A percentile compares a stretch with the other conserved stretches of the same genome.
These are phyloP conservation scores for Phyto melanocephala DNA, from an alignment of 2,888 invertebrate species.

Conservation along the genomic window DNA sequence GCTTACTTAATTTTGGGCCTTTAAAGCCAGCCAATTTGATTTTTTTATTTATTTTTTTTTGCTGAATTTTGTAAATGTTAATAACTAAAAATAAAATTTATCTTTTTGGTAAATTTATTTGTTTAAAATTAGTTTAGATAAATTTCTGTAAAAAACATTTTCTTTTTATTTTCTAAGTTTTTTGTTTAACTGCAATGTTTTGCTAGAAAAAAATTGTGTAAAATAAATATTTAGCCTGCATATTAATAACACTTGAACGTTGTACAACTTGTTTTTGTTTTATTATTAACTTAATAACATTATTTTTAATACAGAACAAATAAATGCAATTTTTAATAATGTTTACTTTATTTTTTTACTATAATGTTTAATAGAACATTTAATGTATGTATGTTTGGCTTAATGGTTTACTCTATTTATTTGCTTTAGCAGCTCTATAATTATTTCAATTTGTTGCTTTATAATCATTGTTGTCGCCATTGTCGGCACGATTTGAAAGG, in stretches of 20 bases:
- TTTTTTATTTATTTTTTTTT: neutral
- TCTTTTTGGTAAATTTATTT: neutral
- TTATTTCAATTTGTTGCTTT: slow-evolving; percentile 13
- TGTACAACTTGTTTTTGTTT: too few relatives aligned
- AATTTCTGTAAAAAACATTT: slow-evolving; percentile 9
- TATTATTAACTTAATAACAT: too few relatives aligned
- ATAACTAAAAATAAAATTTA: too few relatives aligned
- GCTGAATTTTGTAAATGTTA: neutral
- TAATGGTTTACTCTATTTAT: neutral
- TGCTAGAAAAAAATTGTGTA: neutral
- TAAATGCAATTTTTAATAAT: too few relatives aligned
- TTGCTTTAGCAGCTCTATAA: slow-evolving; percentile 17
- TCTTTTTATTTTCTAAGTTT: neutral
- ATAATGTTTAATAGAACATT: slow-evolving; percentile 1
- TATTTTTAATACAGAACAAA: too few relatives aligned
- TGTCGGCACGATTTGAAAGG: slow-evolving; percentile 42
- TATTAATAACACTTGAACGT: too few relatives aligned
- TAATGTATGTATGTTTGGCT: neutral
- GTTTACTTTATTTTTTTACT: neutral
- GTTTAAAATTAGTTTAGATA: neutral
- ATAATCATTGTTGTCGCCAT: slow-evolving; percentile 3
- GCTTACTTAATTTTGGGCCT: slow-evolving; percentile 45
- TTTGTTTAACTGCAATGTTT: neutral
- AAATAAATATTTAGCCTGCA: slow-evolving; percentile 6
- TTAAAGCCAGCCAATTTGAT: slow-evolving; percentile 58